Evolutionary conservation across 2,797 vertebrate species (phyloP), one percentile per base, ranked within the genome.

Genomic region (Silurus aristotelis): DNA sequence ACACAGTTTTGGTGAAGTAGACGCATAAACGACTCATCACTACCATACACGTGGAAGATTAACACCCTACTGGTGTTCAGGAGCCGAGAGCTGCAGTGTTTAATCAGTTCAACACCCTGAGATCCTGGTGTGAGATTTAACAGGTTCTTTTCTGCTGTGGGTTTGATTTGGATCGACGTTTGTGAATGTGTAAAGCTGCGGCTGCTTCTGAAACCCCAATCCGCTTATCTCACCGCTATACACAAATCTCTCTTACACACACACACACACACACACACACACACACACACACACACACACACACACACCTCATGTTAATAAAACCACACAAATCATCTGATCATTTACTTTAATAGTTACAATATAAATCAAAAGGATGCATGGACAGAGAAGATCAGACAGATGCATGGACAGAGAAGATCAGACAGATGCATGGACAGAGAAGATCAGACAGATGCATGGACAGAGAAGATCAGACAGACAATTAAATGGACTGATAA

Each of bases 291-390:
- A 55, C 48, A 73, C 71, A 52, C 22, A 48, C 38, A 72, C 68
- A 48, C 48, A 55, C 48, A 17, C 2, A 4, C 46, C 3, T 55
- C 55, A 55, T 4, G 7, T 25, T 56, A 25, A 55, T 55, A 7
- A 25, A 75, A 73, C 52, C 5, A 73, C 71, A 48, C 5, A 20
- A n/a, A 52, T 22, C 70, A n/a, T 13, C 20, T 43, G 8, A 52
- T 55, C 14, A 15, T 52, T 75, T 9, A 55, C 48, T 75, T 75
- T 75, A 75, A 55, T 70, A 70, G 68, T 70, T n/a, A 72, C 43
- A 72, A 5, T 14, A n/a, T 52, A 72, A 13, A 22, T 13, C 15
- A 56, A 12, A 38, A 1, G 13, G 38, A 0, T 38, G 38, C 3
- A 38, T 38, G 13, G 55, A 56, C 8, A 56, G 56, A 15, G 56